Conservation (phyloP, 2,888 invertebrate species). For the Mactromeris polynyma region DNA sequence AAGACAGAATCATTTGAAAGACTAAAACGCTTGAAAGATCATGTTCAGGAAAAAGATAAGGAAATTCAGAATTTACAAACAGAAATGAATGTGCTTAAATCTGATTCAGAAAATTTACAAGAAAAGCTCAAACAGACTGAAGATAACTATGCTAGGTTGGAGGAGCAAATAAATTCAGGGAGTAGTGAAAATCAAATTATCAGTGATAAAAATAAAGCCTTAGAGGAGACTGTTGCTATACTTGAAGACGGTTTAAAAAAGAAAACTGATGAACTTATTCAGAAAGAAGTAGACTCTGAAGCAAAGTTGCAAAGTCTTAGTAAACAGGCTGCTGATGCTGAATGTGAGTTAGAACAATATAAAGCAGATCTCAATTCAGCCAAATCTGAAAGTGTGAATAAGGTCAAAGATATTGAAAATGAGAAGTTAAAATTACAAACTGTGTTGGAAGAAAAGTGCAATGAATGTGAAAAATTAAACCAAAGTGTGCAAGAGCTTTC, state of each 20-base stretch:
- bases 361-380: slow-evolving; percentile 40
- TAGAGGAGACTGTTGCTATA: slow-evolving; percentile 42
- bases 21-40: not conserved
- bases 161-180: slow-evolving; percentile 5
- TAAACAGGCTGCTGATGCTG: slow-evolving; percentile 41
- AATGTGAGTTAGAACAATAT: slow-evolving; percentile 45
- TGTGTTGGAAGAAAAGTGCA: slow-evolving; percentile 36
- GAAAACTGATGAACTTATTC: slow-evolving; percentile 49
- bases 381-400: not conserved
- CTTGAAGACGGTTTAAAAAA: slow-evolving; percentile 47
- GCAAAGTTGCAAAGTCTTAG: slow-evolving; percentile 26
- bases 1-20: not conserved
- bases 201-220: slow-evolving; percentile 53
- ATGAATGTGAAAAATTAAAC: slow-evolving; percentile 37
- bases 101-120: not conserved
- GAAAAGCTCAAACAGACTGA: slow-evolving; percentile 33
- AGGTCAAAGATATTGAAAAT: slow-evolving; percentile 32
- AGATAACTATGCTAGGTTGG: slow-evolving; percentile 14
- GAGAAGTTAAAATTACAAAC: slow-evolving; percentile 32
- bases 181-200: slow-evolving; percentile 23
- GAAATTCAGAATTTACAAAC: slow-evolving; percentile 21
- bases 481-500: slow-evolving; percentile 26
- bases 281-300: slow-evolving; percentile 57
- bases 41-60: slow-evolving; percentile 29
- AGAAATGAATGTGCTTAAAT: not conserved